phyloP scores from a whole-genome alignment of 2,888 invertebrate species.

The Spilosoma lubricipeda region DNA sequence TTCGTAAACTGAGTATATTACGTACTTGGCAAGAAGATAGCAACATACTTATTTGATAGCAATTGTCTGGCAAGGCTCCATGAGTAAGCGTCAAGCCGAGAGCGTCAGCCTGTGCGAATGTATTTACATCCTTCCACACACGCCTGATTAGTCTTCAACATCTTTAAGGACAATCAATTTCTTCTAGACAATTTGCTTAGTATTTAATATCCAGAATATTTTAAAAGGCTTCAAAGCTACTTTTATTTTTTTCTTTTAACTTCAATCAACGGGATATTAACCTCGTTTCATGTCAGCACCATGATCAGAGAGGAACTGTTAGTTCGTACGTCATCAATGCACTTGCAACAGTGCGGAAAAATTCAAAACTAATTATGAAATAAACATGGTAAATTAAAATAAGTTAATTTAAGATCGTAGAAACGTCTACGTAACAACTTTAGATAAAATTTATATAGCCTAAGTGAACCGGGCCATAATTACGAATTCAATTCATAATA shows the following conservation, averaged over 20 bases:
- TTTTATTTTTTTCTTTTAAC: not conserved
- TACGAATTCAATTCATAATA: no score
- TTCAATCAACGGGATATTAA: no score
- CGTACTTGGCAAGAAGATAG: conserved; percentile 18
- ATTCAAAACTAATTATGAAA: no score
- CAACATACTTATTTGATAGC: conserved; percentile 43
- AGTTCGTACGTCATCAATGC: no score
- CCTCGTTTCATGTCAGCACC: no score
- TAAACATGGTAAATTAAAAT: no score
- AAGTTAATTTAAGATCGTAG: no score
- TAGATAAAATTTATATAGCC: no score
- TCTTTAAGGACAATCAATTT: not conserved
- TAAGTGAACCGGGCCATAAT: no score
- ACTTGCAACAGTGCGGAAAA: no score
- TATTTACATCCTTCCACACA: conserved; percentile 42
- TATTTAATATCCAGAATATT: not conserved
- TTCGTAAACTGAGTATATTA: not conserved
- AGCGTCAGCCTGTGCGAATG: conserved; percentile 69
- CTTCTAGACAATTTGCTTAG: not conserved
- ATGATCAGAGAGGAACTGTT: no score
- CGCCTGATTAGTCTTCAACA: not conserved
- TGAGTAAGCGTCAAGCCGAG: conserved; percentile 62
- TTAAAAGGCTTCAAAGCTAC: not conserved
- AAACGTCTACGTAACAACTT: no score
- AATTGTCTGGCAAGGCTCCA: conserved; percentile 76